These are phyloP conservation scores for Rhizomys pruinosus DNA, from an alignment of 2,113 vertebrate species.

Conservation along the genomic window DNA sequence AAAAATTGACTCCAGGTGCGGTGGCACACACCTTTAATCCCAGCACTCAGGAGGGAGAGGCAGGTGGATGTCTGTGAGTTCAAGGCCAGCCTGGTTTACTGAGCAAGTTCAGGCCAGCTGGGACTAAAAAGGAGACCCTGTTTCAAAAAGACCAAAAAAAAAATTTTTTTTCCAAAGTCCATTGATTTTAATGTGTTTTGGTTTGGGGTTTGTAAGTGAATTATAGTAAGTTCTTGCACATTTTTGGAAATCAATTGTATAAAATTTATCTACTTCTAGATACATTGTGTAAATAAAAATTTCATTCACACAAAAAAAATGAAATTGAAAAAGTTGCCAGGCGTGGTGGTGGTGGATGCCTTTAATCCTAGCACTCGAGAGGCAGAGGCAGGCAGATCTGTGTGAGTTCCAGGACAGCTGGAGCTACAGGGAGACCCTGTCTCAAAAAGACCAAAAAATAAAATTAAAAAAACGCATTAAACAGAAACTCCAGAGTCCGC, in stretches of 20 bases:
- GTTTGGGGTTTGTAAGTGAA: constrained; percentile 90
- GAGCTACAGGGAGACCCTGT: no score
- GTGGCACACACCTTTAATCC: not conserved
- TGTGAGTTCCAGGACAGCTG: no score
- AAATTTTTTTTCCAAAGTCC: constrained; percentile 85
- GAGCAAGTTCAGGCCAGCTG: not conserved
- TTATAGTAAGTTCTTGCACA: constrained; percentile 98
- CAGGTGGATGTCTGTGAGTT: not conserved
- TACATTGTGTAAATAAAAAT: constrained; percentile 96
- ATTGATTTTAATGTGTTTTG: constrained; percentile 92
- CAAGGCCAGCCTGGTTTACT: not conserved
- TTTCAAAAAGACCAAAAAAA: not conserved
- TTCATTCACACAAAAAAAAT: constrained; percentile 94
- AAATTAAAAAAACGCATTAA: not conserved
- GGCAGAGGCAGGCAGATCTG: no score
- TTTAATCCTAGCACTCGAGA: no score
- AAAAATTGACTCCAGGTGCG: no score
- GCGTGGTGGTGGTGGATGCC: no score
- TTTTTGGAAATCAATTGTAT: constrained; percentile 97
- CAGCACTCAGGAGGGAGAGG: not conserved
- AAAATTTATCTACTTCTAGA: constrained; percentile 95
- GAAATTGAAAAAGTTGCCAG: no score
- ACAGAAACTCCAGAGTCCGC: not conserved
- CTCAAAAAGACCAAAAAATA: no score
- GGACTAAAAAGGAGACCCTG: no score